These are phyloP conservation scores for Hemichromis elongatus DNA, from an alignment of 2,113 vertebrate genomes.

Conservation along the genomic window DNA sequence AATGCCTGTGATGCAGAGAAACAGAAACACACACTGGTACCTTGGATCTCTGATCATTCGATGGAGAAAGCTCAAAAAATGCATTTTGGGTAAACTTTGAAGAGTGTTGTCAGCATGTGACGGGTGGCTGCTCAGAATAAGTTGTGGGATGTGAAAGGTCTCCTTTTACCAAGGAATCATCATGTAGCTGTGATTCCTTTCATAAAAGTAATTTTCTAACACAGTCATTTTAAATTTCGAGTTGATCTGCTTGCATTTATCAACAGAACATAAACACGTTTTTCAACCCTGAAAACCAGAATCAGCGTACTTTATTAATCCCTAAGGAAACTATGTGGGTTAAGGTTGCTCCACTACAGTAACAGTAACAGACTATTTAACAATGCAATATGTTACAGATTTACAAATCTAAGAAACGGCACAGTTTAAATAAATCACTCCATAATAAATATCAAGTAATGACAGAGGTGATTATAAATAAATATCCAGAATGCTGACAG, in stretches of 20 bases:
- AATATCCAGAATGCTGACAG: too few relatives aligned
- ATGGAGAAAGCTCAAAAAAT: not conserved
- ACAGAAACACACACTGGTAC: not conserved
- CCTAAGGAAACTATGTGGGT: too few relatives aligned
- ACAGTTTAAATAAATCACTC: too few relatives aligned
- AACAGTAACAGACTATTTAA: too few relatives aligned
- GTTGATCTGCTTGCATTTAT: not conserved
- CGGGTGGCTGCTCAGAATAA: accelerated
- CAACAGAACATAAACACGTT: not conserved
- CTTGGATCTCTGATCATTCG: not conserved
- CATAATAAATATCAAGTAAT: too few relatives aligned
- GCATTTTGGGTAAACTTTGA: not conserved
- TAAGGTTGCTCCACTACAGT: too few relatives aligned
- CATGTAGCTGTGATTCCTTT: not conserved
- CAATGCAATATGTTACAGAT: too few relatives aligned
- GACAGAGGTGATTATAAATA: too few relatives aligned
- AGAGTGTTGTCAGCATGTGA: not conserved
- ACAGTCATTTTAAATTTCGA: not conserved
- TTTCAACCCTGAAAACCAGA: too few relatives aligned
- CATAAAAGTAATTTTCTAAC: not conserved
- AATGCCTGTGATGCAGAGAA: accelerated
- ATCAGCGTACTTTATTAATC: too few relatives aligned
- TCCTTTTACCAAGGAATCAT: not conserved
- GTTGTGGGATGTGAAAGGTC: not conserved
- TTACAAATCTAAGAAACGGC: too few relatives aligned